These are phyloP conservation scores for Stomatorhinus ivindoensis DNA, from an alignment of 2,113 vertebrate genomes.

Conservation along the genomic window DNA sequence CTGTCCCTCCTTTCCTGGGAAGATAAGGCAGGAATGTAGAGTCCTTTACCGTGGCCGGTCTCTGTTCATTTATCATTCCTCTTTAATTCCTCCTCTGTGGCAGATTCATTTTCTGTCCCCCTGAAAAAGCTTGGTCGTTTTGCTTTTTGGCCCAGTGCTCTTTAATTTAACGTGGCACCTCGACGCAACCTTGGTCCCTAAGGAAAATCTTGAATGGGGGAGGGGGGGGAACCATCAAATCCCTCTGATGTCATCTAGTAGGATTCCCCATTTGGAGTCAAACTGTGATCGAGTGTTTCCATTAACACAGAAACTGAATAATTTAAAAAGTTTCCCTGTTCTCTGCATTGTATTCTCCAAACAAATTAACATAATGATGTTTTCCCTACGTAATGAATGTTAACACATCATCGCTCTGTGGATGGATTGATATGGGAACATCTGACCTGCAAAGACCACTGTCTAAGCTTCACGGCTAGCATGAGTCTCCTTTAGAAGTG, in stretches of 20 bases:
- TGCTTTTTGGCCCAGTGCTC: not conserved
- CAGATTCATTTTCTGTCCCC: slow-evolving; percentile 15
- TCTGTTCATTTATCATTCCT: slow-evolving; percentile 14
- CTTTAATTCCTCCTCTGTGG: slow-evolving; percentile 7
- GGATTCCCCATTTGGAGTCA: slow-evolving; percentile 10
- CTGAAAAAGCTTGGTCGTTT: slow-evolving; percentile 6
- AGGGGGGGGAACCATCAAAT: not conserved
- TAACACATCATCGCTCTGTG: not conserved
- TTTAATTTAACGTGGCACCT: slow-evolving; percentile 11
- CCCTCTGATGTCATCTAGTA: not conserved
- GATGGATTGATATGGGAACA: not conserved
- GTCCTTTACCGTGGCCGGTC: not conserved
- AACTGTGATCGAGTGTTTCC: not conserved
- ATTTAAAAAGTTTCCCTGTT: not conserved
- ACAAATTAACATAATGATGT: not conserved
- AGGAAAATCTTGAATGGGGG: not conserved
- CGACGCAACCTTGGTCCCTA: not conserved
- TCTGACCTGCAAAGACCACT: not conserved
- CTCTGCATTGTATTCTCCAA: not conserved
- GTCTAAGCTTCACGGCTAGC: not conserved
- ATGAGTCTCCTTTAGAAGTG: not conserved
- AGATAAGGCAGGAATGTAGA: not conserved
- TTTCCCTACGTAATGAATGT: not conserved
- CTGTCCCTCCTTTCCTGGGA: not conserved
- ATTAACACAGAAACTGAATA: not conserved